Evolutionary conservation across 2,113 vertebrate species (phyloP), one percentile per base, ranked within the genome.

Genomic region (Actenoides hombroni): DNA sequence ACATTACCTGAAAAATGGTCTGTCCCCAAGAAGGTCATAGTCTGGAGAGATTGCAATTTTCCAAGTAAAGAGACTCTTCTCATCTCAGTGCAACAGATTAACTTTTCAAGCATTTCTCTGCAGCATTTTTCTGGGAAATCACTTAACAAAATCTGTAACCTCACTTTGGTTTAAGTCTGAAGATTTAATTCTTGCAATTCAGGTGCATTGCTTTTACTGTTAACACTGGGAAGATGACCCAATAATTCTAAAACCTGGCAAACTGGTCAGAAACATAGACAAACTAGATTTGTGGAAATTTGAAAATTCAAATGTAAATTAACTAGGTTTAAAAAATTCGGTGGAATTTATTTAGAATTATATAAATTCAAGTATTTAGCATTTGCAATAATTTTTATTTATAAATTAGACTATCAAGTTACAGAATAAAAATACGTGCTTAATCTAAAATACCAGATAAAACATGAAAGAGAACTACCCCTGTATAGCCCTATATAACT

Each of bases 71-170:
- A 80, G 31, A 60, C 28, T 90, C 84, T 92, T 92, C 70, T 92
- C 61, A 63, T 67, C 48, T 92, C 68, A 80, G 5, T 29, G 63
- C 44, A 94, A 90, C 21, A 88, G 40, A 54, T 53, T 71, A 67
- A 80, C 82, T 92, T 94, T 92, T 73, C 86, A 80, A 57, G 87
- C 31, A 86, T 46, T 91, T 82, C 59, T 87, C 56, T 83, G 40
- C 69, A 85, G 33, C 92, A 40, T n/a, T 94, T 51, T 49, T 92
- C 73, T 85, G 80, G 35, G 48, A 96, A 94, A 74, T 19, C 71
- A 88, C 65, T 96, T 92, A 77, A 87, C 60, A 95, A 97, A 96
- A 95, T 57, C 84, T 90, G 71, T 93, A 85, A 94, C 71, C 68
- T 96, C 77, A 35, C 91, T 92, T 29, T 88, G 67, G 31, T 53